Conservation (phyloP, 2,113 vertebrate species). For the Lepidothrix coronata region DNA sequence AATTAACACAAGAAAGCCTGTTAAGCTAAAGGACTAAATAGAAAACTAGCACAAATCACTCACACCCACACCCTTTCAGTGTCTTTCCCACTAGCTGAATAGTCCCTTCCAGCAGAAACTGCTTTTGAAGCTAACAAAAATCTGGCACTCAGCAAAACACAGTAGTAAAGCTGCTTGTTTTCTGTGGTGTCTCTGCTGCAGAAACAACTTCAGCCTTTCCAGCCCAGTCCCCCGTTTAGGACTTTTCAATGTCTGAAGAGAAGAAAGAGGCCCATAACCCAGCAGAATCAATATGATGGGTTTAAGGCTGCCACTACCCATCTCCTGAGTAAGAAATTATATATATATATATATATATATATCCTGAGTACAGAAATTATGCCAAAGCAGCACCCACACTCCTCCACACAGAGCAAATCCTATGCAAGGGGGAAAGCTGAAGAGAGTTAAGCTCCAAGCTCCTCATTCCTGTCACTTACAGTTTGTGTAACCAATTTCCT, state of each 20-base stretch:
- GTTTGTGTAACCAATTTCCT: not conserved
- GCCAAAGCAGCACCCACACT: not conserved
- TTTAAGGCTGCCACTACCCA: not conserved
- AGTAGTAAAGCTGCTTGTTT: not conserved
- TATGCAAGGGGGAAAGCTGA: not conserved
- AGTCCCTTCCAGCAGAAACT: not conserved
- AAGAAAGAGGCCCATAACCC: not conserved
- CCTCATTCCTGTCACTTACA: not conserved
- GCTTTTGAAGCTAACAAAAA: not conserved
- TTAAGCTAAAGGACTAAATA: not conserved
- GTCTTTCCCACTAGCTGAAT: not conserved
- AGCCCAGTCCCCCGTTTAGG: rapidly evolving
- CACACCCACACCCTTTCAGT: not conserved
- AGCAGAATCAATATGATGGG: not conserved
- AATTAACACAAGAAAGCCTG: not conserved
- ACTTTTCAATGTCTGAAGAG: not conserved
- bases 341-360: too few relatives aligned
- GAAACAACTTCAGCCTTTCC: not conserved
- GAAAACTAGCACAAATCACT: not conserved
- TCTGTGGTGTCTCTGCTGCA: rapidly evolving
- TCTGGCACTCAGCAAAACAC: not conserved
- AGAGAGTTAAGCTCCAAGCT: not conserved
- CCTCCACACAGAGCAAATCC: not conserved
- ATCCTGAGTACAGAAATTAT: not conserved
- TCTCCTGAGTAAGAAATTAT: too few relatives aligned